phyloP scores from a whole-genome alignment of 2,888 invertebrate genomes.

The Priocnemis perturbator region DNA sequence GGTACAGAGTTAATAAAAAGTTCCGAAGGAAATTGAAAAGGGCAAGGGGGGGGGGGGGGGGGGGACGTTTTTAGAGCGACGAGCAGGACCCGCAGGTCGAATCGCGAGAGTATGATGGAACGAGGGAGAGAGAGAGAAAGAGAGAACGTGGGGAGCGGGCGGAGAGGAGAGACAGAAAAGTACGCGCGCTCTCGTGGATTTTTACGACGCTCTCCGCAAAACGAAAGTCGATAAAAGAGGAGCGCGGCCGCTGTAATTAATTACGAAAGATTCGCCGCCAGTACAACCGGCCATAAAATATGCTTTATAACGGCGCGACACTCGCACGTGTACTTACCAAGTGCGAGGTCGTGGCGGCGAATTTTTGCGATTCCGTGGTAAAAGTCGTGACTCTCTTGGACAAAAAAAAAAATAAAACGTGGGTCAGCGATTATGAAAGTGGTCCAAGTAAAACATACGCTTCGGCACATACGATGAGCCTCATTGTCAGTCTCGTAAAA shows the following conservation, averaged over 20 bases:
- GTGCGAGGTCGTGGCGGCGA: slow-evolving; percentile 31
- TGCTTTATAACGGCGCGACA: slow-evolving; percentile 38
- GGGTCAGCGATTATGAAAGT: background rate
- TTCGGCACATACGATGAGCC: too few species aligned
- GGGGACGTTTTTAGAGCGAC: too few species aligned
- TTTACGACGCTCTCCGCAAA: slow-evolving; percentile 55
- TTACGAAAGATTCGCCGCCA: slow-evolving; percentile 63
- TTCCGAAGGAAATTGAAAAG: too few species aligned
- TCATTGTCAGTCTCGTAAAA: too few species aligned
- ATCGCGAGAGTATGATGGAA: background rate
- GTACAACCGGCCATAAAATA: slow-evolving; percentile 57
- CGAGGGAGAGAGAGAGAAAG: slow-evolving; percentile 9
- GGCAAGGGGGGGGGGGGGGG: too few species aligned
- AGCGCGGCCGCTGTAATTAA: slow-evolving; percentile 63
- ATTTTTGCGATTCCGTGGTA: slow-evolving; percentile 37
- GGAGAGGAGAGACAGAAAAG: slow-evolving; percentile 19
- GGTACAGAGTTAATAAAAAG: too few species aligned
- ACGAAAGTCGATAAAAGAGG: slow-evolving; percentile 68
- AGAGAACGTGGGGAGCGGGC: too few species aligned
- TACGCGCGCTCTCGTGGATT: slow-evolving; percentile 50
- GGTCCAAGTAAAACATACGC: too few species aligned
- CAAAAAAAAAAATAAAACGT: too few species aligned
- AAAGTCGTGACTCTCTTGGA: background rate
- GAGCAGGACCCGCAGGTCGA: background rate
- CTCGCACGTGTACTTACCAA: slow-evolving; percentile 27